These are phyloP conservation scores for Athripsodes cinereus DNA, from an alignment of 2,888 invertebrate species.

Conservation along the genomic window DNA sequence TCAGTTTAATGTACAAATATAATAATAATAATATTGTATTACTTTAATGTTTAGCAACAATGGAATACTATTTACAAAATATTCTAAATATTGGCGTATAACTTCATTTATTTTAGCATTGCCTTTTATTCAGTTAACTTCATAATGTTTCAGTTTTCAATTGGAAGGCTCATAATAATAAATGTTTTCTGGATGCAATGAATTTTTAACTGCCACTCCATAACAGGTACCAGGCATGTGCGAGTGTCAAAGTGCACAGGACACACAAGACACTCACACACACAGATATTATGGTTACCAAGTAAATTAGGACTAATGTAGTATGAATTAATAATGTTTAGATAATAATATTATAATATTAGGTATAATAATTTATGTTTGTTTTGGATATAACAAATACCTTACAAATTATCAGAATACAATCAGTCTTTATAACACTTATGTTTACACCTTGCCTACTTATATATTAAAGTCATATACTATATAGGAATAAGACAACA, in stretches of 20 bases:
- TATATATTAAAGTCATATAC: too few species aligned
- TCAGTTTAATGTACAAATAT: neutral
- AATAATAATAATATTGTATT: neutral
- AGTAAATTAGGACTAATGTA: neutral
- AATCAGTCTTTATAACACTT: constrained; percentile 28
- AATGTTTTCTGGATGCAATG: too few species aligned
- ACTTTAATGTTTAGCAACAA: constrained; percentile 1
- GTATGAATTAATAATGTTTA: neutral
- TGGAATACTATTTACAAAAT: constrained; percentile 17
- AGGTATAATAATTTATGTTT: constrained; percentile 2
- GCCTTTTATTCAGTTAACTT: too few species aligned
- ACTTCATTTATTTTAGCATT: neutral
- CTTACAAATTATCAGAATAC: constrained; percentile 25
- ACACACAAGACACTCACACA: too few species aligned
- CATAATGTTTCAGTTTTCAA: too few species aligned
- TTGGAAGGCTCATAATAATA: too few species aligned
- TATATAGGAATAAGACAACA: constrained; percentile 13
- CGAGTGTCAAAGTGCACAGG: neutral
- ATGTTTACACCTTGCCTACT: constrained; percentile 1
- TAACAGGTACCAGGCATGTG: too few species aligned
- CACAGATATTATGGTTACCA: too few species aligned
- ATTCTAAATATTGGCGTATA: constrained; percentile 6
- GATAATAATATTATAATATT: constrained; percentile 7
- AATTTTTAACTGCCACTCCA: too few species aligned
- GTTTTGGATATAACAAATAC: constrained; percentile 25